Evolutionary conservation across 2,113 vertebrate species (phyloP), one percentile per base, ranked within the genome.

Genomic region (Centropus bengalensis): DNA sequence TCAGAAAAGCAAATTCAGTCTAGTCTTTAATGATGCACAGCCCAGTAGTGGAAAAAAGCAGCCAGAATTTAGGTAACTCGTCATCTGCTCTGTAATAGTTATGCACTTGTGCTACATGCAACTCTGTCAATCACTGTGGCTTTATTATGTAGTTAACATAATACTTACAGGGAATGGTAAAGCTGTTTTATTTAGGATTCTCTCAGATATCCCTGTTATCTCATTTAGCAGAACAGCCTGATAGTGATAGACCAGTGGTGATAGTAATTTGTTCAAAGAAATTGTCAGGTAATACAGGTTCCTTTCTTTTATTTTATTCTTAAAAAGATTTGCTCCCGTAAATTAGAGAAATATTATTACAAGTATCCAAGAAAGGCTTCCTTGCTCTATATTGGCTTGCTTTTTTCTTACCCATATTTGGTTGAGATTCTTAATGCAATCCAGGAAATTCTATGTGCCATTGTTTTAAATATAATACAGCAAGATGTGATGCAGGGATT

Each of bases 221-320:
- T 69, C 19, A 44, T 88, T 77, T 54, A 77, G 20, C 42, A 80
- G 38, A 87, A 42, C 20, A 92, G 38, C 63, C 54, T 21, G 2
- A 14, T 89, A 36, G 33, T 60, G 64, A 68, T 22, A 67, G 26
- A 63, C 42, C 82, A 51, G 27, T 68, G 40, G 12, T 36, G 80
- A 82, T 68, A 80, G 23, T 60, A 21, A 60, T 68, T 82, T 60
- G 2, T 86, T 68, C n/a, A 64, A 88, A 86, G 30, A 88, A 80
- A 75, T 23, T 33, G 33, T 13, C 36, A 68, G 14, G 20, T 83
- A 4, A 83, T 88, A 22, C 19, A 33, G 15, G 8, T 86, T 96
- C 10, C 14, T 87, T 86, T 38, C 20, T 54, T 96, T 96, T 75
- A 62, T 91, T 94, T 87, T 85, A 6, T 80, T 87, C 18, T 86